Conservation (phyloP, 35 echinoderm and acorn worm species). For the Lytechinus variegatus region DNA sequence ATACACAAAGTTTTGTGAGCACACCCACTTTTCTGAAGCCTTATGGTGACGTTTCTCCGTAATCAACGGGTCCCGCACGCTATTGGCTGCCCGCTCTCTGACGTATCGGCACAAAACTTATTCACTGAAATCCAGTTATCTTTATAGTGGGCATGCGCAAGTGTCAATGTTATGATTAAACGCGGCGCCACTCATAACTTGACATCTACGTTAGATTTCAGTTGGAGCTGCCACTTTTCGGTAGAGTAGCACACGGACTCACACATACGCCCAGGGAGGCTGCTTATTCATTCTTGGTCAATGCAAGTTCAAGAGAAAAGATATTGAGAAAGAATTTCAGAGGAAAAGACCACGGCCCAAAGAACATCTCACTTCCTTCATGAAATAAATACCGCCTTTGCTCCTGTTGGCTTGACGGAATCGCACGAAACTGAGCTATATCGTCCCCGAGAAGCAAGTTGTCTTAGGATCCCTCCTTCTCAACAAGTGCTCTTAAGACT, state of each 20-base stretch:
- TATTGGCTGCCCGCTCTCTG: neutral
- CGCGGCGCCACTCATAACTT: neutral
- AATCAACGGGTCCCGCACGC: neutral
- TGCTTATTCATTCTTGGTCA: neutral
- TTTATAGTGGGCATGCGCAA: neutral
- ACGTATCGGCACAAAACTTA: constrained; percentile 11
- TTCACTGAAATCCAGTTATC: neutral
- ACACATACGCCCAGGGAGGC: constrained; percentile 14
- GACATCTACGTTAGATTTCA: neutral
- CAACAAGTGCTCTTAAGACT: constrained; percentile 7
- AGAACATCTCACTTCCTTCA: neutral
- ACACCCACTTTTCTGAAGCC: neutral
- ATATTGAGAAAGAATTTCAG: neutral
- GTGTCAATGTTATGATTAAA: neutral
- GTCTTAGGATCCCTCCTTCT: neutral
- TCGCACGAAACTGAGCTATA: neutral
- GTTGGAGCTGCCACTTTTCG: neutral
- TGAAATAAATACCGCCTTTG: neutral
- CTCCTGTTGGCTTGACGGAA: neutral
- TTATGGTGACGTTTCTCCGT: neutral
- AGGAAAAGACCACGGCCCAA: neutral
- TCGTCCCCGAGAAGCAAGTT: neutral
- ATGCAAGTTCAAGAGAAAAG: neutral
- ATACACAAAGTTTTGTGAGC: neutral
- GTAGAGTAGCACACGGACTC: neutral